Conservation (phyloP, 2,888 invertebrate species). For the Erynnis tages region DNA sequence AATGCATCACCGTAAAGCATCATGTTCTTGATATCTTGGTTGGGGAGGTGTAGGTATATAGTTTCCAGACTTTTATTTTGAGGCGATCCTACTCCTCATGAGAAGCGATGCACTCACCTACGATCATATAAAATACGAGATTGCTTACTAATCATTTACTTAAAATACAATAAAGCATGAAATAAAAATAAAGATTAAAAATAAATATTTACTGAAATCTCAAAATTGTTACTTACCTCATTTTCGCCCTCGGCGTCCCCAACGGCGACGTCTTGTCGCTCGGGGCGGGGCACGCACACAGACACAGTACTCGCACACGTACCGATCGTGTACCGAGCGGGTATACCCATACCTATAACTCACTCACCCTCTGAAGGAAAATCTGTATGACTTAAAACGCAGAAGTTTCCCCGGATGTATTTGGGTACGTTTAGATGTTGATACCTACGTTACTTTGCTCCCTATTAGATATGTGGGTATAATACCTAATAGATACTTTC, state of each 20-base stretch:
- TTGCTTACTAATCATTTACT: no score
- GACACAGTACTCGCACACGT: conserved; percentile 41
- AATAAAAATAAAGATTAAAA: conserved; percentile 19
- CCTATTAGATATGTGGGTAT: no score
- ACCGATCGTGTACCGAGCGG: conserved; percentile 12
- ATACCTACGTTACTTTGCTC: no score
- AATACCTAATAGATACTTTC: no score
- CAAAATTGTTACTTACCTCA: conserved; percentile 42
- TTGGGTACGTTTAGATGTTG: neutral
- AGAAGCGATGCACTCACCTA: no score
- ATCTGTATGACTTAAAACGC: conserved; percentile 21
- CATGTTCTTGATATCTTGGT: no score
- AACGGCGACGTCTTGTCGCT: conserved; percentile 61
- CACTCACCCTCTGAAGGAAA: conserved; percentile 29
- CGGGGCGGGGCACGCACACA: conserved; percentile 61
- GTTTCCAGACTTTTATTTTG: no score
- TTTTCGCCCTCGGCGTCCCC: conserved; percentile 50
- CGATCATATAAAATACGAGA: no score
- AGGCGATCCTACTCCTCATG: no score
- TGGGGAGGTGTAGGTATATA: no score
- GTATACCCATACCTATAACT: conserved; percentile 19
- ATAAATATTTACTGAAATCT: conserved; percentile 14
- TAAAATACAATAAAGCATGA: no score
- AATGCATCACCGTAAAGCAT: no score
- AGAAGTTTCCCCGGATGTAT: conserved; percentile 9